Percentiles rank a stretch among this genome's conserved stretches.
Conservation (phyloP, 2,113 vertebrate species). For the Hirundichthys speculiger region DNA sequence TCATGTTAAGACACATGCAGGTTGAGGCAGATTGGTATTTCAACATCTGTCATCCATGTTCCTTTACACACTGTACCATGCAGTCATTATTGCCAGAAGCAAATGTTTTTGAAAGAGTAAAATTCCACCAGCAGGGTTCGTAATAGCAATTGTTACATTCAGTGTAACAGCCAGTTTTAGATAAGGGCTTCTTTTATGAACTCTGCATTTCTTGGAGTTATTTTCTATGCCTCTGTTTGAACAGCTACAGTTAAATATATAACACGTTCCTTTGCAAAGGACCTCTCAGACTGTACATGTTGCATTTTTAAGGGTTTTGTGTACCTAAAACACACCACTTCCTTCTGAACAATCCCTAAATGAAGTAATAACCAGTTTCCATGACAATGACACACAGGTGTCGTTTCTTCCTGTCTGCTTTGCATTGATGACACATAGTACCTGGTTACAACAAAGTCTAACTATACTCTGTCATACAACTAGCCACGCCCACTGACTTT, state of each 20-base stretch:
- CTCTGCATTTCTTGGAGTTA: no score
- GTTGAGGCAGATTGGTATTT: neutral
- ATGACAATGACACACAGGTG: neutral
- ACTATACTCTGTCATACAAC: no score
- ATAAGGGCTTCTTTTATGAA: no score
- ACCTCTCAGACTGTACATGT: no score
- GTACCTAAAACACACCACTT: neutral
- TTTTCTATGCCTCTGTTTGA: no score
- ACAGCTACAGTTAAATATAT: no score
- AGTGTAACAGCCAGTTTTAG: neutral
- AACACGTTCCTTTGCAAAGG: no score
- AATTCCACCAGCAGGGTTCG: neutral
- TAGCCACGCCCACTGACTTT: neutral
- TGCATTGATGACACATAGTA: neutral
- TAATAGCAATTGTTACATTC: neutral
- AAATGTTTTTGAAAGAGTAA: slow-evolving; percentile 1
- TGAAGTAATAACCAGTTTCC: slow-evolving; percentile 19
- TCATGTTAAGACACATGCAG: slow-evolving; percentile 26
- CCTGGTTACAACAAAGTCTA: neutral
- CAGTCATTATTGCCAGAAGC: slow-evolving; percentile 1
- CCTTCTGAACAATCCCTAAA: neutral
- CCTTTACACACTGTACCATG: neutral
- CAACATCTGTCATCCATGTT: slow-evolving; percentile 12
- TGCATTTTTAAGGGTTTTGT: no score
- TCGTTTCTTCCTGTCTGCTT: neutral